A percentile compares a stretch with the other conserved stretches of the same genome.
Evolutionary conservation across 2,797 vertebrate genomes (phyloP).

Genomic region (Gouania willdenowi): DNA sequence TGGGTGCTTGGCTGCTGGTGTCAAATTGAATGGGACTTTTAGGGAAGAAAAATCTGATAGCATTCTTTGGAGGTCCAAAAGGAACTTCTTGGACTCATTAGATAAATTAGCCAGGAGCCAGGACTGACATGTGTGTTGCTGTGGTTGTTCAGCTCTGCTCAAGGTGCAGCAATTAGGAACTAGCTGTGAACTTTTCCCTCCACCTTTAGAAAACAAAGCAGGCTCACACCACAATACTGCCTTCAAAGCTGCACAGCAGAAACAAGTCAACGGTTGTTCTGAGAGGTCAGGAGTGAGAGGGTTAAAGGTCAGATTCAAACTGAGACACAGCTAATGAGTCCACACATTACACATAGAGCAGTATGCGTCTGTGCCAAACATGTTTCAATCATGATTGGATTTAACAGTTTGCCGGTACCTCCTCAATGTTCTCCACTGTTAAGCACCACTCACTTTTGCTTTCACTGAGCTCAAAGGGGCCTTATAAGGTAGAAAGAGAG

Average conservation of each 20-base stretch:
- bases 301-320: constrained; percentile 33
- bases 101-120: constrained; percentile 41
- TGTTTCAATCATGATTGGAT: constrained; percentile 22
- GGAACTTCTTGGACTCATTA: constrained; percentile 36
- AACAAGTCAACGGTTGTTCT: constrained; percentile 29
- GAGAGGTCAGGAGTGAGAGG: constrained; percentile 25
- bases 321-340: constrained; percentile 38
- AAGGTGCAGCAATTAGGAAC: constrained; percentile 36
- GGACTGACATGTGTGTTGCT: constrained; percentile 36
- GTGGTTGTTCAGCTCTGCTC: constrained; percentile 29
- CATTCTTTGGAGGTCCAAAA: constrained; percentile 39
- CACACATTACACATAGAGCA: constrained; percentile 32
- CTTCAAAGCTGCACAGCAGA: constrained; percentile 27
- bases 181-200: constrained; percentile 52
- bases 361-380: constrained; percentile 19
- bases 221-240: constrained; percentile 4
- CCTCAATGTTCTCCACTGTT: constrained; percentile 17
- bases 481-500: constrained; percentile 38
- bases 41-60: constrained; percentile 54
- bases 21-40: constrained; percentile 38
- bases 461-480: constrained; percentile 22
- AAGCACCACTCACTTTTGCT: constrained; percentile 7
- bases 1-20: constrained; percentile 44
- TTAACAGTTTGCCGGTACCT: constrained; percentile 13
- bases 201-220: constrained; percentile 25